These are phyloP conservation scores for Drosophila auraria DNA, from an alignment of 1,140 invertebrate genomes.

Conservation along the genomic window DNA sequence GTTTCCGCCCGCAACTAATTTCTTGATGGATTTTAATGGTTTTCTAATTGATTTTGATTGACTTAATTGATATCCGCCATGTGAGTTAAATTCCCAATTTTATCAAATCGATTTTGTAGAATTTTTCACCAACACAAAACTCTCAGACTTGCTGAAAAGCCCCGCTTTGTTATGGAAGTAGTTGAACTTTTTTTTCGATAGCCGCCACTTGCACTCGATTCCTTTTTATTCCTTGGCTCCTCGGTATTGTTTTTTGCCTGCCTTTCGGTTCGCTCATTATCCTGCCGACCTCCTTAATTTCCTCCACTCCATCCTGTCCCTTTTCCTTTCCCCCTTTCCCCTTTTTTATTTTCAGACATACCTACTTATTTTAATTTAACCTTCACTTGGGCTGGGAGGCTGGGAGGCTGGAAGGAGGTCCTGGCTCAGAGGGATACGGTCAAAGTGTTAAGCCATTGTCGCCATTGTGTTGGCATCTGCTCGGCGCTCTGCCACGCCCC, in stretches of 20 bases:
- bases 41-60: slow-evolving; percentile 7
- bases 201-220: background rate
- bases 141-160: background rate
- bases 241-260: background rate
- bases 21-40: background rate
- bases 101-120: background rate
- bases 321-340: background rate
- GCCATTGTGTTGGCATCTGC: slow-evolving; percentile 54
- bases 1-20: slow-evolving; percentile 8
- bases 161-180: background rate
- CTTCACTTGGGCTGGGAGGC: slow-evolving; percentile 21
- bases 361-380: slow-evolving; percentile 61
- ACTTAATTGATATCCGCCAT: background rate
- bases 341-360: slow-evolving; percentile 18
- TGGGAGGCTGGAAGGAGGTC: background rate
- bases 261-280: slow-evolving; percentile 20
- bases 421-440: slow-evolving; percentile 16
- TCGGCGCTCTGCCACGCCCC: slow-evolving; percentile 18
- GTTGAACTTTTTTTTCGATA: background rate
- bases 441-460: slow-evolving; percentile 55
- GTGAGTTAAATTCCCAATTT: background rate
- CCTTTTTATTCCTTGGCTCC: background rate
- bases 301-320: background rate
- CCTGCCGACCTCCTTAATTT: slow-evolving; percentile 19
- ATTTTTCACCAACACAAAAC: background rate